Evolutionary conservation across 2,888 invertebrate genomes (phyloP).

Genomic region (Eulithis testata): DNA sequence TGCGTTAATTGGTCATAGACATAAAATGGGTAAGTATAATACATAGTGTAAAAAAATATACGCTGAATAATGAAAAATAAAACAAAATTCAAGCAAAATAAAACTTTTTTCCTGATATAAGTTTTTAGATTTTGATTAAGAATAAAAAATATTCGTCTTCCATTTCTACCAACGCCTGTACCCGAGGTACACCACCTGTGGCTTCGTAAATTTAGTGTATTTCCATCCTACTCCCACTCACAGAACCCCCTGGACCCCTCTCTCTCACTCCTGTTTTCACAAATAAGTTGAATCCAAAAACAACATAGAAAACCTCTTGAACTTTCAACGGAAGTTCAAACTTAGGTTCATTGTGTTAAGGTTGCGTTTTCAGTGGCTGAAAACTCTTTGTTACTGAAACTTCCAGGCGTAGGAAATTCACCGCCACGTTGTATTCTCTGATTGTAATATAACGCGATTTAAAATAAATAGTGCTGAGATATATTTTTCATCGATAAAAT

Average conservation of each 20-base stretch:
- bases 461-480: slow-evolving; percentile 71
- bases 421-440: slow-evolving; percentile 72
- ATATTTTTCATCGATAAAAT: slow-evolving; percentile 37
- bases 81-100: no score
- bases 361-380: slow-evolving; percentile 52
- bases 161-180: slow-evolving; percentile 62
- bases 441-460: slow-evolving; percentile 82
- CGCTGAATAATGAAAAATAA: no score
- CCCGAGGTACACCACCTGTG: slow-evolving; percentile 83
- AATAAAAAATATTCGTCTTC: slow-evolving; percentile 37
- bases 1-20: no score
- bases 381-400: slow-evolving; percentile 70
- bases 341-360: slow-evolving; percentile 46
- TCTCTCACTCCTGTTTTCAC: slow-evolving; percentile 78
- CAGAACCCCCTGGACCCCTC: slow-evolving; percentile 50
- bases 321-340: slow-evolving; percentile 47
- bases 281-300: slow-evolving; percentile 84
- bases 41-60: no score
- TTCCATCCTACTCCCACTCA: slow-evolving; percentile 58
- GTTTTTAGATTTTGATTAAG: slow-evolving; percentile 20
- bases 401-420: slow-evolving; percentile 75
- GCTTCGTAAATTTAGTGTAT: slow-evolving; percentile 83
- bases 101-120: no score
- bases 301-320: slow-evolving; percentile 75
- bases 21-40: no score